These are phyloP conservation scores for Tachysurus fulvidraco DNA, from an alignment of 2,113 vertebrate species.

Conservation along the genomic window DNA sequence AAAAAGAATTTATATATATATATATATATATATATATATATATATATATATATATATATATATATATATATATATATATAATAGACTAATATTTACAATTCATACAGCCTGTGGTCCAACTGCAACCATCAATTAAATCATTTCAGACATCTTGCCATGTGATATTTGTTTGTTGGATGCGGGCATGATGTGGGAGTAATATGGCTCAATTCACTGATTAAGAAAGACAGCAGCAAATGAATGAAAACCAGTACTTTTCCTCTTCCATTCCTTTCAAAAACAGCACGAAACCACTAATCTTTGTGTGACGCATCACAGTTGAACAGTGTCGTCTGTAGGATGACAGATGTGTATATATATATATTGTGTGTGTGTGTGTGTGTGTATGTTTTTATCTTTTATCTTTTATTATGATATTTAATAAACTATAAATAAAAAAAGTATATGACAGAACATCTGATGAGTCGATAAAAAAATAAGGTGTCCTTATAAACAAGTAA, in stretches of 20 bases:
- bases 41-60: no score
- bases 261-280: slow-evolving; percentile 38
- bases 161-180: not conserved
- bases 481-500: not conserved
- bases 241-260: slow-evolving; percentile 24
- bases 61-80: no score
- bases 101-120: not conserved
- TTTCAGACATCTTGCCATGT: not conserved
- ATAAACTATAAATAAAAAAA: not conserved
- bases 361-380: no score
- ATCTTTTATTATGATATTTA: no score
- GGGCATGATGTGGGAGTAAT: slow-evolving; percentile 23
- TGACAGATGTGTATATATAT: not conserved
- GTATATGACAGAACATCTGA: not conserved
- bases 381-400: not conserved
- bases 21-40: no score
- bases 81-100: not conserved
- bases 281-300: slow-evolving; percentile 22
- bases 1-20: no score
- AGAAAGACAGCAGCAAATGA: slow-evolving; percentile 36
- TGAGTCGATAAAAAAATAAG: not conserved
- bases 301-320: slow-evolving; percentile 33
- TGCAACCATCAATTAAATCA: not conserved
- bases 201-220: slow-evolving; percentile 16
- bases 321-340: not conserved